phyloP scores from a whole-genome alignment of 2,113 vertebrate species.

The Pachypanchax playfairii region DNA sequence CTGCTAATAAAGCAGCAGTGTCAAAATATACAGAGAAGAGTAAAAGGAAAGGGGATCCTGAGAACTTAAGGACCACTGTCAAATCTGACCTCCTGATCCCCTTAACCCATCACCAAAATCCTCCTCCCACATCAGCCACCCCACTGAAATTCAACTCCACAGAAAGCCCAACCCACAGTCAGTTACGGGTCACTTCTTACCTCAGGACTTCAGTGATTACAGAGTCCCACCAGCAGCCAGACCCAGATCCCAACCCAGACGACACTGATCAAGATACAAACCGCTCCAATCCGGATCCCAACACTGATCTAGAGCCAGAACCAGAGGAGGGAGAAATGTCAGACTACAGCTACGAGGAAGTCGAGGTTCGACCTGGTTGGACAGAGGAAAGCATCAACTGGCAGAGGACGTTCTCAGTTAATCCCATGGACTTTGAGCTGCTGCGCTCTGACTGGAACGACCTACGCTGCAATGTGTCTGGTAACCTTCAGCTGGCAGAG shows the following conservation, averaged over 20 bases:
- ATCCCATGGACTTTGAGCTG: constrained; percentile 93
- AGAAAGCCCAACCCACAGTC: constrained; percentile 41
- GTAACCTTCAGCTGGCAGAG: constrained; percentile 95
- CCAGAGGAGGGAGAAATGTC: constrained; percentile 85
- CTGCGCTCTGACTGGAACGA: constrained; percentile 98
- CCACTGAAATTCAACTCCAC: constrained; percentile 68
- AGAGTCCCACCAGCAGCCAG: constrained; percentile 71
- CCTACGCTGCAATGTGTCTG: constrained; percentile 95
- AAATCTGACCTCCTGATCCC: constrained; percentile 33
- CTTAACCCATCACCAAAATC: constrained; percentile 17
- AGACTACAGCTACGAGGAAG: constrained; percentile 89
- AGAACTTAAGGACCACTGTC: constrained; percentile 18
- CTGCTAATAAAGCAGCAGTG: constrained; percentile 49
- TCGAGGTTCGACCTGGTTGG: constrained; percentile 85
- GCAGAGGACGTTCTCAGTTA: constrained; percentile 96
- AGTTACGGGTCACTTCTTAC: constrained; percentile 83
- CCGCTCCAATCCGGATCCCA: constrained; percentile 62
- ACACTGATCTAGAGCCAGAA: constrained; percentile 68
- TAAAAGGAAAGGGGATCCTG: constrained; percentile 36
- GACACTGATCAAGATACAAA: constrained; percentile 62
- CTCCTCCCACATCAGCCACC: constrained; percentile 7
- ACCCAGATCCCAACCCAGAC: constrained; percentile 67
- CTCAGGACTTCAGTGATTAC: constrained; percentile 84
- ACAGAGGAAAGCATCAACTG: constrained; percentile 95
- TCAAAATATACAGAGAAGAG: constrained; percentile 44